Evolutionary conservation across 2,888 invertebrate genomes (phyloP), one percentile per base, ranked within the genome.

Genomic region (Eilema caniola): DNA sequence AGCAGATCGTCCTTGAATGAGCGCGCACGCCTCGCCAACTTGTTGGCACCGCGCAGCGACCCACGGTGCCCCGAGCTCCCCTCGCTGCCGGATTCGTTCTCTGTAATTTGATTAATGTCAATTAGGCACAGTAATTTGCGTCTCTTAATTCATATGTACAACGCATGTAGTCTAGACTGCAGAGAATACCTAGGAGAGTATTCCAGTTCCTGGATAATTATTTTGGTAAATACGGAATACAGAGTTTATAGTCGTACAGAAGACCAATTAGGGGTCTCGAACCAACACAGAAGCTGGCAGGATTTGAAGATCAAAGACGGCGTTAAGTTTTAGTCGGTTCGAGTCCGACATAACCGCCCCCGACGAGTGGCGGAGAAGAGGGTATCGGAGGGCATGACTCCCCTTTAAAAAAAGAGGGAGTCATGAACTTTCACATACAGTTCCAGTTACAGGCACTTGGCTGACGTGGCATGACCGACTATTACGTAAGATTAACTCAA

Each of bases 1-100:
- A 98, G 96, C 88, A 98, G 96, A 95, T 98, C 98, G 96, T 98
- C 98, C 95, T 98, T 98, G 95, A 98, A 98, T 79, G 98, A 98
- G 84, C 98, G 97, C 78, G 98, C 98, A 80, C 98, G 96, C 81
- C 98, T 96, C 72, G 98, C 98, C 93, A 98, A 96, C 93, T 98
- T 98, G 89, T 95, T 95, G 82, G 97, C 98, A 88, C 98, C 97
- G 89, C 97, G 97, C 92, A 97, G 94, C 78, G 97, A 97, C 83
- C 97, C 97, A 89, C 97, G 97, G 89, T 97, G 97, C 71, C 97
- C 97, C 79, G 96, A 96, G 77, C 96, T 96, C 80, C 96, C 92
- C 85, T 96, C 95, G 88, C 95, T 95, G 85, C 90, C 88, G 72
- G 88, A 87, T 80, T 95, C 95, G 93, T 88, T 92, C 80, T 95